Evolutionary conservation across 2,888 invertebrate species (phyloP).

Genomic region (Horisme vitalbata): DNA sequence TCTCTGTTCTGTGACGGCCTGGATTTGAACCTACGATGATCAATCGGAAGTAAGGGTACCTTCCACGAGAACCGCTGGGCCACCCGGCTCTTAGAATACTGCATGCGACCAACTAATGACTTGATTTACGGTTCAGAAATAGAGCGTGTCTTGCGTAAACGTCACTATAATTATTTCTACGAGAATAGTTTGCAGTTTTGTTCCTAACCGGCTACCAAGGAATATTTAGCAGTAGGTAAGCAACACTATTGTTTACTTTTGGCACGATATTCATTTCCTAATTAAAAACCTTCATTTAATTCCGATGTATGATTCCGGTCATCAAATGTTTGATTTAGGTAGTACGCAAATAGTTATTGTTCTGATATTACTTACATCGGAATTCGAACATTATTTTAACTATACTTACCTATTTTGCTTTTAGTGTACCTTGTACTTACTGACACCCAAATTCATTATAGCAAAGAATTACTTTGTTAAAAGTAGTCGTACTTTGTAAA

Average conservation of each 20-base stretch:
- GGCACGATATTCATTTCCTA: conserved; percentile 28
- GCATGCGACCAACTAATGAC: conserved; percentile 19
- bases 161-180: conserved; percentile 45
- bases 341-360: too few species aligned
- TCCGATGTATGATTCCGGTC: conserved; percentile 15
- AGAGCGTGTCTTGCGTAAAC: conserved; percentile 48
- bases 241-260: conserved; percentile 13
- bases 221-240: not conserved
- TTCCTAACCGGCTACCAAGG: not conserved
- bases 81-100: not conserved
- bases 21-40: too few species aligned
- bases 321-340: not conserved
- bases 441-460: too few species aligned
- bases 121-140: conserved; percentile 56
- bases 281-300: conserved; percentile 25
- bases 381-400: too few species aligned
- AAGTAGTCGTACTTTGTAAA: too few species aligned
- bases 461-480: too few species aligned
- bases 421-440: too few species aligned
- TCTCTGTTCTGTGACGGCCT: too few species aligned
- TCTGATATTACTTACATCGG: too few species aligned
- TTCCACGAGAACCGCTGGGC: too few species aligned
- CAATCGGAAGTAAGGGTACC: too few species aligned
- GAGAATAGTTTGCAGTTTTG: conserved; percentile 13
- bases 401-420: too few species aligned